Evolutionary conservation across 2,797 vertebrate genomes (phyloP), one percentile per base, ranked within the genome.

Genomic region (Podargus strigoides): DNA sequence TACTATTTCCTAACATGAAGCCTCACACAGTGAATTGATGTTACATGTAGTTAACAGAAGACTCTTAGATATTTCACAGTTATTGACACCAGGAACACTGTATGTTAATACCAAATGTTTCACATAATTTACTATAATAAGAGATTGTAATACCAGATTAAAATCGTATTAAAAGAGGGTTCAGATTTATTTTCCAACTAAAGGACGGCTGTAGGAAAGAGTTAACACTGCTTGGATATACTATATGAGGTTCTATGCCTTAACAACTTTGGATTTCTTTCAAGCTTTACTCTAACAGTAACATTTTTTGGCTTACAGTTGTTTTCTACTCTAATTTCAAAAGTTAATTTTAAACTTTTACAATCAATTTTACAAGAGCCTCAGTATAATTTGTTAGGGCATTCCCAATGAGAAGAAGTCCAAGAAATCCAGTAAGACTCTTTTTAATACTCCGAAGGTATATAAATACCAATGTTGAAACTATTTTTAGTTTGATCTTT

Each of bases 401-500:
- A 92, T 85, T 89, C 76, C 62, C 66, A 94, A 46, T 41, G 49
- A 91, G 42, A 77, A 89, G 46, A 85, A 72, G 32, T 36, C 47
- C 16, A 91, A 79, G 67, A 94, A 94, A 77, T 77, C 49, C 80
- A 89, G 52, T 55, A 52, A 91, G 52, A 16, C 49, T 89, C 39
- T 53, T 85, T 79, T 89, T 70, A 92, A 79, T 86, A 36, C 47
- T 82, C 60, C 67, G 53, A 90, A 91, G 83, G 63, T 91, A 46
- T 53, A 86, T 86, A 93, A 94, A 95, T 93, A 95, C 59, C 16
- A 6, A 37, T 44, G 68, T 41, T 87, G 42, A 37, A 66, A 78
- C 87, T 93, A 83, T 85, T 96, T 95, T 94, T 92, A 92, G 90
- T 87, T 74, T 85, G 87, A 50, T 89, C 80, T 95, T 93, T 81